These are phyloP conservation scores for Pteronotus mesoamericanus DNA, from an alignment of 2,797 vertebrate species.

Conservation along the genomic window DNA sequence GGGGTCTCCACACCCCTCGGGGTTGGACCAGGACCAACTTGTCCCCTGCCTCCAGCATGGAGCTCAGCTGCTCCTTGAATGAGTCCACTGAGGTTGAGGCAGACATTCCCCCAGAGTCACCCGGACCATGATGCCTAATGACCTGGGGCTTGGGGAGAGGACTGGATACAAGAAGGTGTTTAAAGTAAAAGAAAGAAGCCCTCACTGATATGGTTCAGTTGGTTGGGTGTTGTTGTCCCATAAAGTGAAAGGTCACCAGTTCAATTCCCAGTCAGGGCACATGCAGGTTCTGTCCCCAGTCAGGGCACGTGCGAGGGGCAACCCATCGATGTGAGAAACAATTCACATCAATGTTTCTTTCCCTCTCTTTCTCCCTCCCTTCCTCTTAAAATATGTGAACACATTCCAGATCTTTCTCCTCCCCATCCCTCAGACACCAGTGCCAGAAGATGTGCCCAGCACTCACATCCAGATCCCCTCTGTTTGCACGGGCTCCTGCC, in stretches of 20 bases:
- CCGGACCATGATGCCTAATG: rapidly evolving
- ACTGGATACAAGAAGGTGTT: not conserved
- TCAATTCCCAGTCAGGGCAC: not conserved
- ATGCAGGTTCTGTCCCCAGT: not conserved
- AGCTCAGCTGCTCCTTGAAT: rapidly evolving
- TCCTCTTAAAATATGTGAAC: not conserved
- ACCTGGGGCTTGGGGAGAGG: not conserved
- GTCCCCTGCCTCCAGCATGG: rapidly evolving
- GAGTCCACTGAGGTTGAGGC: not conserved
- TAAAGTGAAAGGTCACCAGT: not conserved
- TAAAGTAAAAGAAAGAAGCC: not conserved
- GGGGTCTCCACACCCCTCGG: rapidly evolving
- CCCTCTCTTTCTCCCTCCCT: not conserved
- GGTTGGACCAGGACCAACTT: not conserved
- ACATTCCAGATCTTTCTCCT: not conserved
- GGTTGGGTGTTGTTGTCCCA: not conserved
- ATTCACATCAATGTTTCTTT: not conserved
- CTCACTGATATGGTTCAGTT: not conserved
- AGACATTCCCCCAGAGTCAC: not conserved
- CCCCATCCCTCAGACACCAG: not conserved
- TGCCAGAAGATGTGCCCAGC: not conserved
- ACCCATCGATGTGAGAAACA: no score
- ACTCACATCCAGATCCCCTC: not conserved
- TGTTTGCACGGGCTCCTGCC: no score
- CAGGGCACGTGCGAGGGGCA: not conserved